Base-by-base conservation (phyloP, 2,888 invertebrate genomes). In the Stenoptilia bipunctidactyla region DNA sequence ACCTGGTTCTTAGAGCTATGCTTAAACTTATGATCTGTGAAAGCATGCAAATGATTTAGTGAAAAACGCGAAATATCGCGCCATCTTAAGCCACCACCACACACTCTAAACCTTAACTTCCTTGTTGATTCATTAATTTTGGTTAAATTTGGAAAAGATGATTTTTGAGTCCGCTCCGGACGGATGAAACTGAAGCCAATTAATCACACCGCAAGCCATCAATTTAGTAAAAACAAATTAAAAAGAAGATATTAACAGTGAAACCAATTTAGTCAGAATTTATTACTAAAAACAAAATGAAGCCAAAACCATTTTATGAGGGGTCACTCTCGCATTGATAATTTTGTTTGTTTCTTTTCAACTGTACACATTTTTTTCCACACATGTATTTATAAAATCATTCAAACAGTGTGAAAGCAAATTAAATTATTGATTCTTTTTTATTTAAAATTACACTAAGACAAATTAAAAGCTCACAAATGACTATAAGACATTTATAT, bases 91-190 rank as follows among this genome's bases (percentile, higher is more conserved):
- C 80, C 80, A 80, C 79, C 82, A 83, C 82, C 82, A 83, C 82
- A 83, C 82, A 83, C 82, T 83, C 82, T 79, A 73, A 74, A 83
- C 80, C 82, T 72, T 69, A 54, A 75, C 80, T 80, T 82, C 80
- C 80, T 68, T 71, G 58, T 67, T 66, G 5, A 30, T 58, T 62
- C 44, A 66, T 5, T 5, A 20, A 66, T 66, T 56, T 55, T 65
- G 61, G 77, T 80, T 82, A 82, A 82, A 82, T 82, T 83, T 83
- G 72, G 80, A 77, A 58, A 61, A 58, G 58, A 67, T 66, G 63
- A 63, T 50, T 63, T 67, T 60, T 50, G 57, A 53, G 52, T 56
- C 45, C 39, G 36, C 37, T 30, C 30, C 30, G 30, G 13, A 12
- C n/a, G 13, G 30, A 30, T 12, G 30, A 30, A 52, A 65, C 56